Conservation (phyloP, 2,113 vertebrate species). For the Chelonoidis abingdonii region DNA sequence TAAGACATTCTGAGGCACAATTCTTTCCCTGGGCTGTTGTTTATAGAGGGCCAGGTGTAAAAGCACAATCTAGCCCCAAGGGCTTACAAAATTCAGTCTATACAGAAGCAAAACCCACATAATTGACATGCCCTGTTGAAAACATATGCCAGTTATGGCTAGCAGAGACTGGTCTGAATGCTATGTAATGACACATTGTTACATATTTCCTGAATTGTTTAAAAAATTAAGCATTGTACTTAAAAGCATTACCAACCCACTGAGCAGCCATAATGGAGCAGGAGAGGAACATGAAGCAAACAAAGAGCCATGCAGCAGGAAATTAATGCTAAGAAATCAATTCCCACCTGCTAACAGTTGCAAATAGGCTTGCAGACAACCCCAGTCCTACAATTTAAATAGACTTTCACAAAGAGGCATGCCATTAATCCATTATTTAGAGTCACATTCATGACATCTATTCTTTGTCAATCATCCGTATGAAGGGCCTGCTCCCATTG, state of each 20-base stretch:
- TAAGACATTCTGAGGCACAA: not conserved
- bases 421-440: slow-evolving; percentile 49
- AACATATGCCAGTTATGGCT: slow-evolving; percentile 50
- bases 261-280: slow-evolving; percentile 62
- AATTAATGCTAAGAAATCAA: slow-evolving; percentile 64
- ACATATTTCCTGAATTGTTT: slow-evolving; percentile 42
- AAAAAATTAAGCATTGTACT: slow-evolving; percentile 66
- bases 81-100: not conserved
- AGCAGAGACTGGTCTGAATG: slow-evolving; percentile 36
- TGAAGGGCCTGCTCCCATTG: not conserved
- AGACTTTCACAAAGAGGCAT: slow-evolving; percentile 4
- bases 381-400: slow-evolving; percentile 27
- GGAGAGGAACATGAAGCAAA: slow-evolving; percentile 53
- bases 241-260: slow-evolving; percentile 43
- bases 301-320: slow-evolving; percentile 59
- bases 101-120: not conserved
- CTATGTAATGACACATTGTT: not conserved
- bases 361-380: slow-evolving; percentile 57
- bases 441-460: slow-evolving; percentile 8
- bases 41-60: not conserved
- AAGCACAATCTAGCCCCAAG: not conserved
- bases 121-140: slow-evolving; percentile 22
- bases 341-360: slow-evolving; percentile 76
- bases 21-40: not conserved
- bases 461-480: not conserved